These are phyloP conservation scores for Dromas ardeola DNA, from an alignment of 2,113 vertebrate species.

Conservation along the genomic window DNA sequence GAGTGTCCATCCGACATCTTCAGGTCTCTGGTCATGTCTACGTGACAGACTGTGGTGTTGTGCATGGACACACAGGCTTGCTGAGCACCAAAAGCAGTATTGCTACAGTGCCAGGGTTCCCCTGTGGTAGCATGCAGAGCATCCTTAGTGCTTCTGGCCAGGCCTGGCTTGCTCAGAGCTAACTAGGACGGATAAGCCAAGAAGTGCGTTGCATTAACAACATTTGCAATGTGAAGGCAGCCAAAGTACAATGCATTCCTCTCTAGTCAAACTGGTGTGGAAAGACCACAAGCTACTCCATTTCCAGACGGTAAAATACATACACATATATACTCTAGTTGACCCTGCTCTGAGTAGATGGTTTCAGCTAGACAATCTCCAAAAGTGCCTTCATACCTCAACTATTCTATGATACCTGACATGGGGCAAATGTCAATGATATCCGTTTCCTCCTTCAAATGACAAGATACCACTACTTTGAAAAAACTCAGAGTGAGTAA, in stretches of 20 bases:
- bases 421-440: background rate
- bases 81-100: background rate
- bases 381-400: background rate
- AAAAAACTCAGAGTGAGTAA: background rate
- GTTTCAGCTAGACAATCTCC: background rate
- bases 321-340: background rate
- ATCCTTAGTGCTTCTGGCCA: background rate
- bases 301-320: background rate
- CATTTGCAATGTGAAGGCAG: background rate
- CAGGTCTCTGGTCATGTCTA: background rate
- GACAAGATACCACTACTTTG: background rate
- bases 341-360: background rate
- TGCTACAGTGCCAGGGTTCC: background rate
- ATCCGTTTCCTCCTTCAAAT: background rate
- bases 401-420: background rate
- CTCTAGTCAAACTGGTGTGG: background rate
- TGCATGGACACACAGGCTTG: background rate
- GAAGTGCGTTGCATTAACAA: background rate
- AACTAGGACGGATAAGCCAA: background rate
- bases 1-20: background rate
- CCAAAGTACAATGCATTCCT: background rate
- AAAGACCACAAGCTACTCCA: background rate
- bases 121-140: rapidly evolving
- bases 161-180: background rate
- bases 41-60: background rate